Evolutionary conservation across 2,888 invertebrate genomes (phyloP), one percentile per base, ranked within the genome.

Genomic region (Dynastes maya): DNA sequence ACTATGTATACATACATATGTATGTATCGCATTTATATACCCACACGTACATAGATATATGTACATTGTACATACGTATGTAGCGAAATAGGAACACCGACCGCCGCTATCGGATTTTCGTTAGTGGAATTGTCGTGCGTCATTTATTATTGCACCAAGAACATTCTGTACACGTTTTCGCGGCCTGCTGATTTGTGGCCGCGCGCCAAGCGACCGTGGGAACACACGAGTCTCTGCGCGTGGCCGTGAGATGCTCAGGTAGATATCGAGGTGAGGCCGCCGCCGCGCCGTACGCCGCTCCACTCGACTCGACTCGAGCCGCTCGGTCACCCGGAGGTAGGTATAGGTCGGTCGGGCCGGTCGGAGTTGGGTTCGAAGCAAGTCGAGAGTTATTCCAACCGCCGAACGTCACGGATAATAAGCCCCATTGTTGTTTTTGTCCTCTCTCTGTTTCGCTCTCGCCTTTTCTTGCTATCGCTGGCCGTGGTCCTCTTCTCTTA

Each of bases 141-240:
- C 77, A 64, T 70, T 70, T 63, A 63, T 77, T 77, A 77, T 77
- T 77, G 77, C 77, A 51, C 51, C 77, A 77, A 77, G 77, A 79
- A 77, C 77, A 79, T 79, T 79, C 79, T 77, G 77, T 77, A 77
- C 79, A 79, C 79, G 79, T 79, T 79, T 77, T 79, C 77, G 79
- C 77, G 79, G 79, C 79, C 77, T 79, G 79, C 77, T 79, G 79
- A 79, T 79, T 79, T 79, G 79, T 79, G 79, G 79, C 79, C 76
- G 77, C 79, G 79, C 79, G 79, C 79, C 77, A 74, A 63, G 71
- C 79, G 79, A 79, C 79, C 79, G 79, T 79, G 79, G 79, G 79
- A 79, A 79, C 79, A 79, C 79, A 74, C 79, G 79, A 79, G 79
- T 79, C 79, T 77, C 77, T 79, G 74, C 79, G 79, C 79, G 79